These are phyloP conservation scores for Bradypodion ventrale DNA, from an alignment of 2,797 vertebrate species.

Conservation along the genomic window DNA sequence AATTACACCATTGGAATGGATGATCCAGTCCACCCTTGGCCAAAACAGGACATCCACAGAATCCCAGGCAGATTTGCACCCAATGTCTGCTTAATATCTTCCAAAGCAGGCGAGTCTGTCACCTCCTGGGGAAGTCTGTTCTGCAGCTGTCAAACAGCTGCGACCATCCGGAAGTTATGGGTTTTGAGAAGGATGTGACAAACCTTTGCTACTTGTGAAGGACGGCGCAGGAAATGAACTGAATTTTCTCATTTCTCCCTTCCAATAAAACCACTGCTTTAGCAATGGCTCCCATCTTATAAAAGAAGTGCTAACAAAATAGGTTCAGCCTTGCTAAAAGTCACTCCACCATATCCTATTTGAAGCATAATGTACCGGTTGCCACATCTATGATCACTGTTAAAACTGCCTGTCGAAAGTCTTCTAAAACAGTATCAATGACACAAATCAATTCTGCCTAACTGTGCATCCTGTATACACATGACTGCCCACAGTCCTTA, in stretches of 20 bases:
- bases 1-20: too few relatives aligned
- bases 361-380: constrained; percentile 8
- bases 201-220: neutral
- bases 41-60: too few relatives aligned
- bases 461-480: neutral
- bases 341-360: neutral
- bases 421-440: too few relatives aligned
- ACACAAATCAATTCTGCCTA: neutral
- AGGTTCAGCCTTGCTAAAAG: constrained; percentile 50
- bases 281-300: neutral
- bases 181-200: too few relatives aligned
- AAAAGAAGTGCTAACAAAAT: constrained; percentile 46
- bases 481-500: neutral
- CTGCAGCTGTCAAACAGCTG: too few relatives aligned
- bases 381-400: constrained; percentile 28
- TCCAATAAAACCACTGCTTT: too few relatives aligned
- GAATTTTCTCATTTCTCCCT: neutral
- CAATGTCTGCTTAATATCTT: too few relatives aligned
- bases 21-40: too few relatives aligned
- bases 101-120: too few relatives aligned
- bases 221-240: neutral
- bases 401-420: neutral
- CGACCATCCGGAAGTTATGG: too few relatives aligned
- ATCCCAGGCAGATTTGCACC: too few relatives aligned
- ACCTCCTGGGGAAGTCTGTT: too few relatives aligned